phyloP scores from a whole-genome alignment of 2,113 vertebrate species.

The Barnardius zonarius region DNA sequence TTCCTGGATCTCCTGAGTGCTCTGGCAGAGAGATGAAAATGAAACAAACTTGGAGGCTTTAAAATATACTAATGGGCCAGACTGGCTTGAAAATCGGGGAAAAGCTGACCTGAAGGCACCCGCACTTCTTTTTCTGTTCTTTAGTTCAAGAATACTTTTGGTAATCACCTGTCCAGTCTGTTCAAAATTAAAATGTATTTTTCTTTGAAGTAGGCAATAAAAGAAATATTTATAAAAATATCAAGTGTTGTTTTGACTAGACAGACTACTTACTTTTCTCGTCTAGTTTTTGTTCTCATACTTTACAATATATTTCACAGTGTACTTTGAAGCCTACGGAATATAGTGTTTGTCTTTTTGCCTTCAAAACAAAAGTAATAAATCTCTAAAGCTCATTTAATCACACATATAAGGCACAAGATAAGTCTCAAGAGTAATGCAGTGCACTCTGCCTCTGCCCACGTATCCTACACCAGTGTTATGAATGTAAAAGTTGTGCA shows the following conservation, averaged over 20 bases:
- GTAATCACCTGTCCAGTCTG: constrained; percentile 1
- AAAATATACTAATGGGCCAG: not conserved
- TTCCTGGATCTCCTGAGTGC: not conserved
- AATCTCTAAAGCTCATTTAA: not conserved
- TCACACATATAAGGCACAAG: not conserved
- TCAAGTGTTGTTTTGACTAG: constrained; percentile 36
- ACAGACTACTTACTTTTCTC: constrained; percentile 8
- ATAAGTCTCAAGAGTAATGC: not conserved
- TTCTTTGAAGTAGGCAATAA: constrained; percentile 32
- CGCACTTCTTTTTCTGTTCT: not conserved
- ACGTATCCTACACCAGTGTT: not conserved
- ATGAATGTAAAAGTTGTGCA: not conserved
- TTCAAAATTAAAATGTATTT: not conserved
- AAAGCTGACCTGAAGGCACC: not conserved
- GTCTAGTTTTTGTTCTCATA: not conserved
- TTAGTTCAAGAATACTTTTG: constrained; percentile 4
- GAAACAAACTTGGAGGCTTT: not conserved
- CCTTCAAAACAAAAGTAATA: not conserved
- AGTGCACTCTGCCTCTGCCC: not conserved
- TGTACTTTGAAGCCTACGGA: not conserved
- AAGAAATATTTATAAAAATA: constrained; percentile 31
- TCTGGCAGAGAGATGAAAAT: not conserved
- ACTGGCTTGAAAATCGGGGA: not conserved
- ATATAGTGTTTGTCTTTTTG: not conserved
- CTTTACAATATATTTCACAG: not conserved